These are phyloP conservation scores for Loripinus fragilis DNA, from an alignment of 2,888 invertebrate genomes.

Conservation along the genomic window DNA sequence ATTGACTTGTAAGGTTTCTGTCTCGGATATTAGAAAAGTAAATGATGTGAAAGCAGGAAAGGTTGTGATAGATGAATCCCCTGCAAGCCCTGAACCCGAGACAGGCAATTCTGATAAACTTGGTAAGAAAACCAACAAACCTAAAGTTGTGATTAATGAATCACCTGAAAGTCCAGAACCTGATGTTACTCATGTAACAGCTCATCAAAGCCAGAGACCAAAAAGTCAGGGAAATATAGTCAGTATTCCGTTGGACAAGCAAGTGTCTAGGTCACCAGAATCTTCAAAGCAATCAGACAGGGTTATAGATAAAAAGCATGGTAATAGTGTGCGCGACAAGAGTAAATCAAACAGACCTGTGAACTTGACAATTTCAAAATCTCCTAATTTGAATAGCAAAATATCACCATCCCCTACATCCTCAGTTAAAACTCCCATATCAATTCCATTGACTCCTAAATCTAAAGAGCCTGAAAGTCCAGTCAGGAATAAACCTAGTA, in stretches of 20 bases:
- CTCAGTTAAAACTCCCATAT: constrained; percentile 19
- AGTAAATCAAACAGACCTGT: constrained; percentile 1
- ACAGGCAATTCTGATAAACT: constrained; percentile 19
- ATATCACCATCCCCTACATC: constrained; percentile 3
- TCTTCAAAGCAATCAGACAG: not conserved
- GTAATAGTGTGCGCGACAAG: not conserved
- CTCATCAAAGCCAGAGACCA: constrained; percentile 23
- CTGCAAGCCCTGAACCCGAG: constrained; percentile 59
- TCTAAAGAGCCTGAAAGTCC: constrained; percentile 31
- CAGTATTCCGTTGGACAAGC: constrained; percentile 54
- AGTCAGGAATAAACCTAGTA: constrained; percentile 18
- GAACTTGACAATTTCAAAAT: constrained; percentile 4
- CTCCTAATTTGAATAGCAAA: not conserved
- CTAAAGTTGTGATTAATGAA: constrained; percentile 57
- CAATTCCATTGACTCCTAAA: constrained; percentile 54
- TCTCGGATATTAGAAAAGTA: not conserved
- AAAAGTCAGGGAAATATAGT: constrained; percentile 38
- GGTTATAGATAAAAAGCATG: not conserved
- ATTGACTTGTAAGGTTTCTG: constrained; percentile 84
- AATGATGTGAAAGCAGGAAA: constrained; percentile 23
- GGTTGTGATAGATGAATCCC: constrained; percentile 52
- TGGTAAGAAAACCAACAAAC: not conserved
- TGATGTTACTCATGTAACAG: constrained; percentile 28
- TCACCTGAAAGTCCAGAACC: constrained; percentile 59
- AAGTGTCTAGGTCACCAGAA: constrained; percentile 16